phyloP scores from a whole-genome alignment of 2,797 vertebrate genomes.

The Odontamblyopus lacepedii region DNA sequence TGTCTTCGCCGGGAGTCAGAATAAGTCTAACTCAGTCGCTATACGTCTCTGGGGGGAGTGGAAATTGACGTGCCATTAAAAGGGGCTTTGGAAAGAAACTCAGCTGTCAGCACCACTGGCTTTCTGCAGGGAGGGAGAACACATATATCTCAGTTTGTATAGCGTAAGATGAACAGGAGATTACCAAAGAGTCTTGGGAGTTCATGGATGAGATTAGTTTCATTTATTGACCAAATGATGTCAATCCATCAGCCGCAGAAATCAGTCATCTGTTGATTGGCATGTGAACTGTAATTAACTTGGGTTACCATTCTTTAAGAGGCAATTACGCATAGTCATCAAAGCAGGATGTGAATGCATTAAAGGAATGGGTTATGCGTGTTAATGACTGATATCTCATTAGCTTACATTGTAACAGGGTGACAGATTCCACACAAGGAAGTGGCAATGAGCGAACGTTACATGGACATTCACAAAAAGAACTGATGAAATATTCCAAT shows the following conservation, averaged over 20 bases:
- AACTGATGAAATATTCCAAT: not conserved
- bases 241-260: not conserved
- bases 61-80: constrained; percentile 67
- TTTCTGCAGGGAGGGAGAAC: constrained; percentile 43
- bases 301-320: not conserved
- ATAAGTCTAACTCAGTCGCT: constrained; percentile 36
- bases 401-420: not conserved
- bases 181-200: constrained; percentile 13
- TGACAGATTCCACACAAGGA: not conserved
- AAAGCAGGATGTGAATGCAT: constrained; percentile 6
- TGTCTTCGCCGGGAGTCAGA: constrained; percentile 57
- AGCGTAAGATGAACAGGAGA: constrained; percentile 11
- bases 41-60: constrained; percentile 60
- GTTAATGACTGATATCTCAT: not conserved
- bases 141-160: constrained; percentile 43
- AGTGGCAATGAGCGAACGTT: not conserved
- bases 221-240: constrained; percentile 21
- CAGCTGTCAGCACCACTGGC: constrained; percentile 64
- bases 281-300: constrained; percentile 2
- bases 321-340: not conserved
- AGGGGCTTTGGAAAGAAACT: constrained; percentile 65
- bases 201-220: constrained; percentile 17
- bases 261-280: not conserved
- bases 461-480: not conserved
- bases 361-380: not conserved